phyloP scores from a whole-genome alignment of 1,140 invertebrate genomes.

The Vanessa tameamea region DNA sequence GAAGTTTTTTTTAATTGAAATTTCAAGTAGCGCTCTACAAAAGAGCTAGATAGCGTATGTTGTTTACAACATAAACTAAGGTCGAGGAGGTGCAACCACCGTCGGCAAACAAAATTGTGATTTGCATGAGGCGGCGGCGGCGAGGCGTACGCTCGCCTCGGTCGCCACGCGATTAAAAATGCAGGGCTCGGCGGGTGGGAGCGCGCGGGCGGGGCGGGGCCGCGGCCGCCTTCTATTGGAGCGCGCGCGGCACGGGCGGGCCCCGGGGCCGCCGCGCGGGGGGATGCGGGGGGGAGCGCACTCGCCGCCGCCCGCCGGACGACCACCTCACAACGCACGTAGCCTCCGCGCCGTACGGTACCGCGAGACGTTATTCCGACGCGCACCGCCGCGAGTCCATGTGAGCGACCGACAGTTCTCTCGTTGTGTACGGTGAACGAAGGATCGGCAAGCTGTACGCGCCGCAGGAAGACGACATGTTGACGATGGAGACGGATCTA shows the following conservation, averaged over 20 bases:
- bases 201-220: constrained; percentile 64
- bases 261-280: constrained; percentile 46
- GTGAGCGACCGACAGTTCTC: constrained; percentile 74
- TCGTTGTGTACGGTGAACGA: constrained; percentile 78
- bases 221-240: constrained; percentile 46
- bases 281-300: constrained; percentile 36
- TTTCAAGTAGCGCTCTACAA: constrained; percentile 42
- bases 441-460: constrained; percentile 85
- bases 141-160: constrained; percentile 68
- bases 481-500: constrained; percentile 93
- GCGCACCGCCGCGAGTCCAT: constrained; percentile 74
- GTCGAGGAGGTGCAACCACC: constrained; percentile 66
- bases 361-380: constrained; percentile 56
- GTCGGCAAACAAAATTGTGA: constrained; percentile 77
- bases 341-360: constrained; percentile 72
- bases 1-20: constrained; percentile 38
- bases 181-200: constrained; percentile 67
- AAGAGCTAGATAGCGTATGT: constrained; percentile 44
- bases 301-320: constrained; percentile 59
- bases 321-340: constrained; percentile 74
- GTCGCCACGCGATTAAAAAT: constrained; percentile 77
- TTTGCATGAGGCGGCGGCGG: constrained; percentile 73
- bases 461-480: constrained; percentile 88
- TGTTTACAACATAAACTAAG: constrained; percentile 70
- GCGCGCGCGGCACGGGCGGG: constrained; percentile 36